Evolutionary conservation across 2,113 vertebrate genomes (phyloP), one percentile per base, ranked within the genome.

Genomic region (Hemiprocne comata): DNA sequence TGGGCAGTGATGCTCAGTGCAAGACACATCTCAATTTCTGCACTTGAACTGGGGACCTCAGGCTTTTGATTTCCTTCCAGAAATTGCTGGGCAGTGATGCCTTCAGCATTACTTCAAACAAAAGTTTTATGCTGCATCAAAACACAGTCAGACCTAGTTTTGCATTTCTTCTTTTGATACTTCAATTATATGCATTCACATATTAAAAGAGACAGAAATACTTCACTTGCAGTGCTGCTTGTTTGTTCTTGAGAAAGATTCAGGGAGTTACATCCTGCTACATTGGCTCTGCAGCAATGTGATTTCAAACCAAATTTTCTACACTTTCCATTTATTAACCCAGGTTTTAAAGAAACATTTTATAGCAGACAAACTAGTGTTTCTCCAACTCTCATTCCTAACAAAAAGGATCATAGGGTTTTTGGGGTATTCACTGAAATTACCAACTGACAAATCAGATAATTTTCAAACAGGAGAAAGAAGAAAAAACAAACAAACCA

Each of bases 131-230:
- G 17, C 18, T 57, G 17, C 53, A 91, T 46, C 9, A 58, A 91
- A 78, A 60, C 17, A 62, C 0, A 0, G 21, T 28, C 64, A 54
- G 82, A 74, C 34, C 23, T 33, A 38, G 29, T 40, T 66, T 54
- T 36, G 33, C 13, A 34, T 34, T 85, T 77, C 48, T 80, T 93
- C 19, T 16, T 77, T 67, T 62, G 34, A 54, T 46, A 54, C 20
- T 50, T 54, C 2, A 1, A 61, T n/a, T 55, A 57, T 5, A 82
- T 26, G 19, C 6, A 76, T 16, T 6, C 0, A 0, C 26, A 7
- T 11, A 48, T 34, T 62, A 60, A 67, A 38, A 71, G 42, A 61
- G 7, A 42, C 11, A 21, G 25, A 72, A 79, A 57, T n/a, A 61
- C 10, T 58, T 53, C 34, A 62, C 42, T 89, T 13, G 1, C 9